phyloP scores from a whole-genome alignment of 2,113 vertebrate species.

The Lichenostomus cassidix region DNA sequence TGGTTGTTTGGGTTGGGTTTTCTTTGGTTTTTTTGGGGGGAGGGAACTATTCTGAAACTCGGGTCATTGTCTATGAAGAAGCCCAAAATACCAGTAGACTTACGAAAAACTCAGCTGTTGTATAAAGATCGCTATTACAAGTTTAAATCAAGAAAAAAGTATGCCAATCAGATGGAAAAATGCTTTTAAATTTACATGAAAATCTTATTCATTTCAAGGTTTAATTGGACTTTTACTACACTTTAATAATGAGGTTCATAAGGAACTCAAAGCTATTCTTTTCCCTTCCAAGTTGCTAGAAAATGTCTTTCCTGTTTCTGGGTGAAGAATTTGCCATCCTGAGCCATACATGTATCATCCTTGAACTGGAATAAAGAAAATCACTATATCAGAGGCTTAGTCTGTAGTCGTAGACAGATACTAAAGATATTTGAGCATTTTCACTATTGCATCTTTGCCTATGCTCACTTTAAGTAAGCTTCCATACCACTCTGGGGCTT shows the following conservation, averaged over 20 bases:
- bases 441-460: neutral
- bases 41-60: neutral
- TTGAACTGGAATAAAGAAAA: neutral
- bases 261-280: neutral
- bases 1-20: neutral
- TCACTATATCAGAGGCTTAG: neutral
- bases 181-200: neutral
- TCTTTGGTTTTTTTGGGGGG: neutral
- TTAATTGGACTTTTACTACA: neutral
- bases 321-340: neutral
- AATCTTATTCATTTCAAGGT: neutral
- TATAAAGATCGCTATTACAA: neutral
- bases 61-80: neutral
- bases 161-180: neutral
- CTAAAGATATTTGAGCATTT: neutral
- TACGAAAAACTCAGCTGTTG: neutral
- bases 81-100: neutral
- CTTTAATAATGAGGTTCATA: neutral
- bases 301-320: neutral
- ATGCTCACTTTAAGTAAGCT: neutral
- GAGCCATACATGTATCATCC: neutral
- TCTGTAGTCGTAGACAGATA: neutral
- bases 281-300: neutral
- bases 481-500: neutral
- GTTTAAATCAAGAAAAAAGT: neutral